Base-by-base conservation (phyloP, 2,113 vertebrate genomes). In the Phalacrocorax carbo region DNA sequence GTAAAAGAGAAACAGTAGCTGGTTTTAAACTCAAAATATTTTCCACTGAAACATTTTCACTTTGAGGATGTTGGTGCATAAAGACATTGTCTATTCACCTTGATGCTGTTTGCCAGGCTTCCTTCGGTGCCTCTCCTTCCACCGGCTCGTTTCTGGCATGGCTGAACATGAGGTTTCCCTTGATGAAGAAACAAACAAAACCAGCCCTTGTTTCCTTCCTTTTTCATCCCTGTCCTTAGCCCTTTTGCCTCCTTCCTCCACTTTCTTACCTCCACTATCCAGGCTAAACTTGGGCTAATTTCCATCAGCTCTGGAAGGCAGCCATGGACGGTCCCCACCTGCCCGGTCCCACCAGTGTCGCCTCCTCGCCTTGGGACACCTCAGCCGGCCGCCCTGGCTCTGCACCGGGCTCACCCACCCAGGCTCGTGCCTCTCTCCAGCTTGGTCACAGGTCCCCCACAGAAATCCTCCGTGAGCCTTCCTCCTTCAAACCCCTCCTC, bases 361-460 rank as follows among this genome's bases (percentile, higher is more conserved):
- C 5, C 8, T 40, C 44, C 68, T 57, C 8, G 0, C 42, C 44
- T 13, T 4, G 1, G 44, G 54, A 48, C 58, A 9, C 13, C n/a
- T 11, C 3, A 1, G 6, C 38, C 18, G 9, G 19, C 40, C 2
- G 5, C 11, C 30, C 25, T 9, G 0, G 3, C 55, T 21, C 55
- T 17, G 13, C 5, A 0, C 20, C 1, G 0, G 25, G 15, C 54
- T 61, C n/a, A 10, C 16, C 16, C 42, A 5, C 15, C 32, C 5
- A 3, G 9, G 22, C 34, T 16, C 2, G 0, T 6, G 25, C 18
- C 36, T 86, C 23, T 76, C 34, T 42, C 38, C n/a, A 9, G 7
- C 18, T 4, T 4, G 60, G 17, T 5, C 46, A 38, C 2, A 7
- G 20, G 12, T 57, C 26, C 27, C 30, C 11, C n/a, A 14, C 3